Evolutionary conservation across 1,140 invertebrate species (phyloP), one percentile per base, ranked within the genome.

Genomic region (Thereuonema tuberculata): DNA sequence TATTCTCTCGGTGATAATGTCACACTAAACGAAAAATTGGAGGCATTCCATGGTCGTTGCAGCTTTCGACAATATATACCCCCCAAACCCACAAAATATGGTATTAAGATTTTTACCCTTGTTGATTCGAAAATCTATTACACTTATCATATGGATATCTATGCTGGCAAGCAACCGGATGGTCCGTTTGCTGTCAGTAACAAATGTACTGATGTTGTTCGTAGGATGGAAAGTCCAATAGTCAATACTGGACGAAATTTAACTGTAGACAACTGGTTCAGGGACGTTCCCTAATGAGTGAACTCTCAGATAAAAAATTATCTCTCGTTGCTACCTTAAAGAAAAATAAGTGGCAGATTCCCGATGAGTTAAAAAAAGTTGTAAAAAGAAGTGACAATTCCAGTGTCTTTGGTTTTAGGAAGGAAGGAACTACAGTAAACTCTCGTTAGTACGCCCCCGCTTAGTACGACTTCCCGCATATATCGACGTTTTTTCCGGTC

Each of bases 1-100:
- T 61, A 61, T 52, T 23, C 21, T 20, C 47, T 49, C 25, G 60
- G 60, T 28, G 21, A 46, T 48, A 56, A 60, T 57, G 21, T 61
- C 29, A 67, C 63, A n/a, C 50, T 67, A 27, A 63, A 67, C 58
- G 67, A 67, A 56, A 65, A 63, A 56, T 61, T 67, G 46, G 47
- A 56, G 43, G 61, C 60, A 17, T 67, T 66, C 29, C 47, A 63
- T 23, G 67, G 63, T 20, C 24, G 62, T 52, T 65, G 58, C 60
- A 43, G 21, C 14, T 66, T 68, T 59, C 21, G 57, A 1, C 61
- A 62, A 56, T 66, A 64, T 55, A 61, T 67, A 17, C 60, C 63
- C 2, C 61, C 37, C 17, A 67, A 67, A 60, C 62, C 64, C 2
- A 59, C 49, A n/a, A 67, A 67, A 59, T 67, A 67, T 62, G 63